Percentiles rank a stretch among this genome's conserved stretches.
These are phyloP conservation scores for Bungarus multicinctus DNA, from an alignment of 2,113 vertebrate species.

Conservation along the genomic window DNA sequence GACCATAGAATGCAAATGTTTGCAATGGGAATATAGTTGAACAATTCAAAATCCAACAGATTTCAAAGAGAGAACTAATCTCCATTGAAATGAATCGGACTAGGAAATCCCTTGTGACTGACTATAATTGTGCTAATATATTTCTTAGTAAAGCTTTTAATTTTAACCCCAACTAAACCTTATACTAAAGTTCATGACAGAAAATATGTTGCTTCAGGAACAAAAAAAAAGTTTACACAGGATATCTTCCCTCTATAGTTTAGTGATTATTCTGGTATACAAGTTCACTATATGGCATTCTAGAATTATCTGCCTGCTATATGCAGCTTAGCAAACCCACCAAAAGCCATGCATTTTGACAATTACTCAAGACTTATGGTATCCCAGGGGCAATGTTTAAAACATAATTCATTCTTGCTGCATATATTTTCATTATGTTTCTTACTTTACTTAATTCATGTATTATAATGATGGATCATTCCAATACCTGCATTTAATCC, in stretches of 20 bases:
- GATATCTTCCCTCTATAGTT: background rate
- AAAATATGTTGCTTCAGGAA: background rate
- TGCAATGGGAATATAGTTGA: background rate
- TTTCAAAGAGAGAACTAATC: background rate
- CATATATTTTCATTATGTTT: background rate
- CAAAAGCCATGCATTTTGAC: background rate
- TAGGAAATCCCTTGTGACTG: background rate
- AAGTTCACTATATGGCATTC: background rate
- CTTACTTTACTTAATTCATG: background rate
- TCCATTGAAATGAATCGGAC: background rate
- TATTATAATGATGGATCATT: background rate
- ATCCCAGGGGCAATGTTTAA: background rate
- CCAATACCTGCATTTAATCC: background rate
- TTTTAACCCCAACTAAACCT: background rate
- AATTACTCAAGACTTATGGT: background rate
- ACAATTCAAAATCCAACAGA: background rate
- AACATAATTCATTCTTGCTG: background rate
- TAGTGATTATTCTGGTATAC: background rate
- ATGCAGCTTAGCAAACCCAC: background rate
- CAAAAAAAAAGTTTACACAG: background rate
- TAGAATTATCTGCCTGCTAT: background rate
- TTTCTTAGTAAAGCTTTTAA: background rate
- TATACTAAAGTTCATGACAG: background rate
- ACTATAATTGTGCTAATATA: background rate
- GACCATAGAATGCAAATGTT: background rate